Base-by-base conservation (phyloP, 2,888 invertebrate species). In the Lasius platythorax region DNA sequence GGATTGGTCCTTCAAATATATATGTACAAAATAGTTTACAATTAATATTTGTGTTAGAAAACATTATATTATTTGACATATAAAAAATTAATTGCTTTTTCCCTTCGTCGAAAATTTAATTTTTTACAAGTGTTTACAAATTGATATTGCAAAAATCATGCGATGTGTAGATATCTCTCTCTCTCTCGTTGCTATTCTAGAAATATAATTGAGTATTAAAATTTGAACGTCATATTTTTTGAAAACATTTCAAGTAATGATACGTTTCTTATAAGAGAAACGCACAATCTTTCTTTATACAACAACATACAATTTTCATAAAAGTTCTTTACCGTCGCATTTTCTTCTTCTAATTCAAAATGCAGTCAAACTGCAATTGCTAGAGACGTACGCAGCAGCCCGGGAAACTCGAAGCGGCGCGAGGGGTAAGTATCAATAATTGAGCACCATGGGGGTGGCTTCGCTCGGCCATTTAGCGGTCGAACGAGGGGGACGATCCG, bases 401-500 rank as follows among this genome's bases (percentile, higher is more conserved):
- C 66, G 83, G 87, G 83, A 87, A 83, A 85, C 50, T 56, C 84
- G 76, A 85, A 84, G 83, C 86, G 85, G 72, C 84, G 76, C 83
- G 89, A 87, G 91, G 91, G 91, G 91, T 90, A 91, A 92, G 93
- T 94, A 94, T 94, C 93, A 94, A 94, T 94, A 94, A 94, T 94
- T 94, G 94, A 94, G 94, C 93, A 93, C 91, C 91, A 91, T 92
- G 90, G 91, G 93, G 93, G 93, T 92, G 93, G 92, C 91, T 92
- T 86, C 90, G 87, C 83, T 91, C 91, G 93, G 93, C 93, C 93
- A 94, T 94, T 94, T 94, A 94, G 94, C 92, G 94, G 94, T 93
- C 91, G 93, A 91, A 88, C 90, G 92, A 90, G 89, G 89, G 91
- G 92, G 89, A 90, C 88, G 90, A 88, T 87, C 87, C 90, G 88